Percentiles rank a stretch among this genome's conserved stretches.
Evolutionary conservation across 1,140 invertebrate genomes (phyloP).

Genomic region (Habropoda laboriosa): DNA sequence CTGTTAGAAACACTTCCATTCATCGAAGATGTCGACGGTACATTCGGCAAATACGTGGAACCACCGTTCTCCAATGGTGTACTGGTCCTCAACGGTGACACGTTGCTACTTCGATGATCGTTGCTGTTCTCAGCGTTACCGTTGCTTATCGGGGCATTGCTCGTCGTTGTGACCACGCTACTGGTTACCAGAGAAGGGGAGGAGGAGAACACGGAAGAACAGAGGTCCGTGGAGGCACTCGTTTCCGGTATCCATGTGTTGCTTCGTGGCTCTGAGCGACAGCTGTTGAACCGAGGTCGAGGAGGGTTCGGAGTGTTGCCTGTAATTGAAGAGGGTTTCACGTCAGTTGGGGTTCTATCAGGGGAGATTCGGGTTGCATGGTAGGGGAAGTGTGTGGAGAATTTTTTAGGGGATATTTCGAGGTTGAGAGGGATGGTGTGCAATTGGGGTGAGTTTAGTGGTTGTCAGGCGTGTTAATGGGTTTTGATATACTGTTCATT

Average conservation of each 20-base stretch:
- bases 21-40: constrained; percentile 48
- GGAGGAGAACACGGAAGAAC: constrained; percentile 65
- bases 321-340: constrained; percentile 23
- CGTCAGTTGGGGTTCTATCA: background rate
- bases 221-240: constrained; percentile 57
- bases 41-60: constrained; percentile 47
- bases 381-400: no score
- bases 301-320: constrained; percentile 80
- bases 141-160: constrained; percentile 60
- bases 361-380: background rate
- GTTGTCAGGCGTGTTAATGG: no score
- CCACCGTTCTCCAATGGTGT: constrained; percentile 73
- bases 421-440: background rate
- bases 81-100: constrained; percentile 66
- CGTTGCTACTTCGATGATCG: constrained; percentile 53
- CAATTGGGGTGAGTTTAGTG: no score
- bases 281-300: constrained; percentile 82
- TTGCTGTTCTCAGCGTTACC: constrained; percentile 57
- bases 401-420: background rate
- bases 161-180: constrained; percentile 42
- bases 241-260: constrained; percentile 72
- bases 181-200: constrained; percentile 55
- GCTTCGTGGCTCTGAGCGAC: constrained; percentile 78
- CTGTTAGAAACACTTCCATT: constrained; percentile 26
- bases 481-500: no score